These are phyloP conservation scores for Lasioglossum albipes DNA, from an alignment of 1,140 invertebrate genomes.

Conservation along the genomic window DNA sequence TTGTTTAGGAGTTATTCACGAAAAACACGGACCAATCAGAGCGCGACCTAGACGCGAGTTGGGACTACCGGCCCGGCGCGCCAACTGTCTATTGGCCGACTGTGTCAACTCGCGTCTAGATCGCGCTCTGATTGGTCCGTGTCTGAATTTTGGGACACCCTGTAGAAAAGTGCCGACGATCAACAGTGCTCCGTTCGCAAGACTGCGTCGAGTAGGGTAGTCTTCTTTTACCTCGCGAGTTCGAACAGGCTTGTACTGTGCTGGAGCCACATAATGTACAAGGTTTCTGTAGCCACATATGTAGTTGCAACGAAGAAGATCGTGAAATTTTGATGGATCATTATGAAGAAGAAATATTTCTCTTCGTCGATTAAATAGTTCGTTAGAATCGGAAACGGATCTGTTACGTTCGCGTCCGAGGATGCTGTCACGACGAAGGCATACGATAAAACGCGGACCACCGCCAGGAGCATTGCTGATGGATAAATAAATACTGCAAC, in stretches of 20 bases:
- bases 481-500: slow-evolving; percentile 1
- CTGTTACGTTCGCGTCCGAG: not conserved
- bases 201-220: no score
- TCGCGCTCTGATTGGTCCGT: no score
- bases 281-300: not conserved
- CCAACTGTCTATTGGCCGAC: no score
- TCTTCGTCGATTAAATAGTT: slow-evolving; percentile 32
- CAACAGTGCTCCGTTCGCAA: no score
- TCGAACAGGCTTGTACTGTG: slow-evolving; percentile 32
- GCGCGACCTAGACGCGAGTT: no score
- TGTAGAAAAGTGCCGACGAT: no score
- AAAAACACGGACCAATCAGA: no score
- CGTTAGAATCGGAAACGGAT: not conserved
- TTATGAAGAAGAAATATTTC: not conserved
- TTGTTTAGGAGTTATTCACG: no score
- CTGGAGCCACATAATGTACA: not conserved
- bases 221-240: slow-evolving; percentile 25
- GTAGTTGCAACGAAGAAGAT: not conserved
- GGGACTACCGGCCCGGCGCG: no score
- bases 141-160: no score
- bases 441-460: not conserved
- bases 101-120: no score
- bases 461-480: not conserved
- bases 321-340: not conserved
- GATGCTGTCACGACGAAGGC: not conserved